These are phyloP conservation scores for Apeltes quadracus DNA, from an alignment of 2,113 vertebrate genomes.

Conservation along the genomic window DNA sequence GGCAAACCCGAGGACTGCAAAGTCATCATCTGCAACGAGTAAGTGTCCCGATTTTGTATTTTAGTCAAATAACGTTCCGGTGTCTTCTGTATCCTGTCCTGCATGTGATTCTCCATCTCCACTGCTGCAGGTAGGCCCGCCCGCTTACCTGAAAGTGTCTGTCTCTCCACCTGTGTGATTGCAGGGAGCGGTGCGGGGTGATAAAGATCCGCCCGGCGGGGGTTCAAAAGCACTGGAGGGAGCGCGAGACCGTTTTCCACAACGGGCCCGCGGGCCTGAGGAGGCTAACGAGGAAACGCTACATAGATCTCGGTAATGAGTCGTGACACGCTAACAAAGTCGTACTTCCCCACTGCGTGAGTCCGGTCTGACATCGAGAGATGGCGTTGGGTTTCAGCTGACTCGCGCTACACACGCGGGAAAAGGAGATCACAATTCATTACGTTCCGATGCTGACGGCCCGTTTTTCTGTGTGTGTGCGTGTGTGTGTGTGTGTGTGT, in stretches of 20 bases:
- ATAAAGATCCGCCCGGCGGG: constrained; percentile 89
- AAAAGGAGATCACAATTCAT: too few relatives aligned
- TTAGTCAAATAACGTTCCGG: too few relatives aligned
- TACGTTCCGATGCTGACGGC: background rate
- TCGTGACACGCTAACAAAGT: background rate
- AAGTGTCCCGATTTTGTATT: constrained; percentile 42
- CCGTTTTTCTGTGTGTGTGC: too few relatives aligned
- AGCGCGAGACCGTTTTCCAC: constrained; percentile 86
- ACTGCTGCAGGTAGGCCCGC: background rate
- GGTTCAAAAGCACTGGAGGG: constrained; percentile 83
- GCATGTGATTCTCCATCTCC: background rate
- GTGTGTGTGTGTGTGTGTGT: too few relatives aligned
- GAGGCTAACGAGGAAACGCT: constrained; percentile 90
- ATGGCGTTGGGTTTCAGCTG: too few relatives aligned
- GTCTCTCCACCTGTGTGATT: constrained; percentile 43
- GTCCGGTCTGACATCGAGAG: too few relatives aligned
- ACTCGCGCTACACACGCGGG: too few relatives aligned
- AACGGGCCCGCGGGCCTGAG: constrained; percentile 81
- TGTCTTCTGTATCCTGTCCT: background rate
- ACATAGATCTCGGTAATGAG: constrained; percentile 89
- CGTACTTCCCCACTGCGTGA: too few relatives aligned
- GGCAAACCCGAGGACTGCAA: constrained; percentile 93
- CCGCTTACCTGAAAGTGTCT: background rate
- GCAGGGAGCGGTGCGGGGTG: constrained; percentile 90
- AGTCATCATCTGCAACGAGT: constrained; percentile 90